Base-by-base conservation (phyloP, 2,888 invertebrate genomes). In the Lycophotia porphyrea region DNA sequence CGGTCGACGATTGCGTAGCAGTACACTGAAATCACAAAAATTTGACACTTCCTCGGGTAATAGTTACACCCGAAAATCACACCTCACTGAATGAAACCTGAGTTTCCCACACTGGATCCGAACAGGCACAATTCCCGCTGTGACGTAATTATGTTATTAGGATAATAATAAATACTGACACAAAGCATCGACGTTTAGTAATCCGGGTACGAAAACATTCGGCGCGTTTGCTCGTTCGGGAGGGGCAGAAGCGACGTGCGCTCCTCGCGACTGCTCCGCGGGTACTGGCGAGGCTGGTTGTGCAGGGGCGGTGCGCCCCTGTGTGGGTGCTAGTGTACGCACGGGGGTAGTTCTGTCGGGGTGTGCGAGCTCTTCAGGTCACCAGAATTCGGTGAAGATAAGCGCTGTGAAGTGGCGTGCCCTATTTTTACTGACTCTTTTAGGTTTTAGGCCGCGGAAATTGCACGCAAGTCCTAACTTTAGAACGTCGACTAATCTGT, bases 321-420 rank as follows among this genome's bases (percentile, higher is more conserved):
- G 84, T 88, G 88, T 84, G 86, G 73, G 89, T 87, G 85, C 84
- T 72, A 75, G 82, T 88, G 78, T 84, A 79, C 76, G 86, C 87
- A 86, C 76, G 72, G 81, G 93, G 93, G 93, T 92, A 80, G 90
- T 85, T 90, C 78, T 88, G 71, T 67, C 63, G 0, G 11, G 86
- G 94, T 94, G 93, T 91, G 94, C 89, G 93, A 93, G 93, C 91
- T 90, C 93, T 94, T 92, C 94, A 93, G 95, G 94, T 94, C 95
- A 94, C 94, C 93, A 93, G 94, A 93, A 93, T 94, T 95, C 93
- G 93, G 95, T 93, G 93, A 93, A 95, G 94, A 93, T 91, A 92
- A 90, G 87, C 88, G 88, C 81, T 88, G 85, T 91, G 90, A 89
- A 93, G 93, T 92, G 91, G 90, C 90, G 90, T 93, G 94, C 92